Base-by-base conservation (phyloP, 1,140 invertebrate species). In the Helicoverpa zea region DNA sequence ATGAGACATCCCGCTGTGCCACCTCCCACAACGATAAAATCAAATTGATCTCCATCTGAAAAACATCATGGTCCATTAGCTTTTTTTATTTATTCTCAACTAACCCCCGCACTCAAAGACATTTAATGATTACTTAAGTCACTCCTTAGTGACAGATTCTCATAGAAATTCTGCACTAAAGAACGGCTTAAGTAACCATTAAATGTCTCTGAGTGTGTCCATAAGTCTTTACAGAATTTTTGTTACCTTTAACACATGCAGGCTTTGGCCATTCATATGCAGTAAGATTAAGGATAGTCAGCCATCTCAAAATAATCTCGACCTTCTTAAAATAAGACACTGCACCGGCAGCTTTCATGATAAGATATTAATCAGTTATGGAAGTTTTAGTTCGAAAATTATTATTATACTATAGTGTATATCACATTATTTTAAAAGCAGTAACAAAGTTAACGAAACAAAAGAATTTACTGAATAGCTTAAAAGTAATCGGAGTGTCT, bases 1-100 rank as follows among this genome's bases (percentile, higher is more conserved):
- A 79, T 47, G n/a, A 79, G 9, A 51, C 77, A 79, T 23, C 77
- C 77, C 16, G 77, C 77, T 2, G 66, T 61, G 3, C 77, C 77
- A 23, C 77, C 77, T 0, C 77, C 77, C 4, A 79, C 63, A 13
- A 79, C 16, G 14, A 79, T 61, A 35, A 68, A 79, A 61, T 79
- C 66, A 51, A 59, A 79, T 10, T 47, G 12, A 9, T 52, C 18
- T 49, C 56, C 66, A 79, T 59, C 77, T 79, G 56, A 12, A 79
- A 78, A 0, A 14, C 3, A 54, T 58, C n/a, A n/a, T 14, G 16
- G 7, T 56, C 12, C 14, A 23, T 3, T 12, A 10, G 5, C 2
- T 7, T 30, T 29, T 13, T 23, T 61, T 59, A 7, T 16, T 29
- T 59, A 12, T 10, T 16, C 7, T 59, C 5, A 18, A 18, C 10